Percentiles rank a stretch among this genome's conserved stretches.
Conservation (phyloP, 2,888 invertebrate species). For the Drosophila cognata region DNA sequence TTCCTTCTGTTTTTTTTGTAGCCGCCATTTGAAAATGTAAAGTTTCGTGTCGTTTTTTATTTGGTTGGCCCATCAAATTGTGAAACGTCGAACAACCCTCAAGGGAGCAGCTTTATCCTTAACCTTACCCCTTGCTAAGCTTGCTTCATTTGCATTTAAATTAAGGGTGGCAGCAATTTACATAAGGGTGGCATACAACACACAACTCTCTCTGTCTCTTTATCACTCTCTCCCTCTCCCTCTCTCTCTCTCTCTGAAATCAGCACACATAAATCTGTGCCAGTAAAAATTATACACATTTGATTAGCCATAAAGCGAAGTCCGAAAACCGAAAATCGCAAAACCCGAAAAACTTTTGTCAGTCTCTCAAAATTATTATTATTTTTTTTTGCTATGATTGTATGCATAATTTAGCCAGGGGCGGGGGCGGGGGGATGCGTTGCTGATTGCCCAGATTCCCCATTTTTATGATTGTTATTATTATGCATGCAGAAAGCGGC, state of each 20-base stretch:
- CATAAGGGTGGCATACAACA: constrained; percentile 38
- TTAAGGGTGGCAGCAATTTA: constrained; percentile 58
- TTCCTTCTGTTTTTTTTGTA: too few relatives aligned
- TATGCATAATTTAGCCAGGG: constrained; percentile 67
- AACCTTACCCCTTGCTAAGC: background rate
- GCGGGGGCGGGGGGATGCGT: background rate
- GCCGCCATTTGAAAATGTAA: constrained; percentile 56
- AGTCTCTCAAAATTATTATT: constrained; percentile 47
- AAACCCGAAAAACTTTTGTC: constrained; percentile 29
- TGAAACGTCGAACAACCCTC: constrained; percentile 30
- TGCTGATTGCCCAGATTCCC: constrained; percentile 24
- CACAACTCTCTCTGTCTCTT: background rate
- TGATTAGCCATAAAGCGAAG: constrained; percentile 71
- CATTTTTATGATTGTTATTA: constrained; percentile 76
- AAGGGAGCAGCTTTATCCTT: constrained; percentile 31
- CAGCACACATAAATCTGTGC: constrained; percentile 68
- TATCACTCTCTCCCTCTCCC: background rate
- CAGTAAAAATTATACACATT: constrained; percentile 73
- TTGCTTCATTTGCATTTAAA: constrained; percentile 70
- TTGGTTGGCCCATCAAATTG: constrained; percentile 11
- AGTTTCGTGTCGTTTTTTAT: constrained; percentile 28
- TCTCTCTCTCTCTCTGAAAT: constrained; percentile 22
- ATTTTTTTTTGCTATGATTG: constrained; percentile 53
- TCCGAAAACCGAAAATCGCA: constrained; percentile 8
- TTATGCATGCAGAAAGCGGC: constrained; percentile 68